phyloP scores from a whole-genome alignment of 2,888 invertebrate species.

The Silvanus unidentatus region DNA sequence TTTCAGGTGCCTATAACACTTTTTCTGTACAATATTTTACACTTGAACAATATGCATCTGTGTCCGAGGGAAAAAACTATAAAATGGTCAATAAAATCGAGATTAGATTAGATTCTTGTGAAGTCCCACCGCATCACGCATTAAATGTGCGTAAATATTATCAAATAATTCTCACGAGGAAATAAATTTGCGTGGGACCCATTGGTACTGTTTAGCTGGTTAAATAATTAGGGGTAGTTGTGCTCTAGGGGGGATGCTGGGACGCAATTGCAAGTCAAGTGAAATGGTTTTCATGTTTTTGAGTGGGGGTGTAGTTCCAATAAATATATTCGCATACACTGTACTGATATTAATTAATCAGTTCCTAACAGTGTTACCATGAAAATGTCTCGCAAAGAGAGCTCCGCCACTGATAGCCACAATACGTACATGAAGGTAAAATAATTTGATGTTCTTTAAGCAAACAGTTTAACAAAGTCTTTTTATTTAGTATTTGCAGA shows the following conservation, averaged over 20 bases:
- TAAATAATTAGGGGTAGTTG: conserved; percentile 35
- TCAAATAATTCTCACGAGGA: conserved; percentile 13
- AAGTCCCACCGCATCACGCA: no score
- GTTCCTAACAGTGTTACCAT: conserved; percentile 4
- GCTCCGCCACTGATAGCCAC: conserved; percentile 29
- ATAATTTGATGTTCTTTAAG: no score
- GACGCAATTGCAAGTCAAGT: conserved; percentile 17
- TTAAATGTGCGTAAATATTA: no score
- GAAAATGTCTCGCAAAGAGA: conserved; percentile 18
- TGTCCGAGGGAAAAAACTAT: no score
- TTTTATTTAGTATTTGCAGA: no score
- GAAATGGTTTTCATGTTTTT: background rate
- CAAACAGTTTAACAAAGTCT: no score
- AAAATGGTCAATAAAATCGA: no score
- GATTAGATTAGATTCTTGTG: no score
- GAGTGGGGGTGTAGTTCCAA: conserved; percentile 11
- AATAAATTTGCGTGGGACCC: conserved; percentile 29
- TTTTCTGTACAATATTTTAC: no score
- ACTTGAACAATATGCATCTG: no score
- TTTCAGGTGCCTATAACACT: no score
- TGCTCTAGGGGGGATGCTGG: conserved; percentile 15
- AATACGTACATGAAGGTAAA: conserved; percentile 35
- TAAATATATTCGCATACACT: conserved; percentile 13
- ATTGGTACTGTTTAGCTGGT: conserved; percentile 31
- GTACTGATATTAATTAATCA: no score